phyloP scores from a whole-genome alignment of 2,113 vertebrate species.

The Grantiella picta region DNA sequence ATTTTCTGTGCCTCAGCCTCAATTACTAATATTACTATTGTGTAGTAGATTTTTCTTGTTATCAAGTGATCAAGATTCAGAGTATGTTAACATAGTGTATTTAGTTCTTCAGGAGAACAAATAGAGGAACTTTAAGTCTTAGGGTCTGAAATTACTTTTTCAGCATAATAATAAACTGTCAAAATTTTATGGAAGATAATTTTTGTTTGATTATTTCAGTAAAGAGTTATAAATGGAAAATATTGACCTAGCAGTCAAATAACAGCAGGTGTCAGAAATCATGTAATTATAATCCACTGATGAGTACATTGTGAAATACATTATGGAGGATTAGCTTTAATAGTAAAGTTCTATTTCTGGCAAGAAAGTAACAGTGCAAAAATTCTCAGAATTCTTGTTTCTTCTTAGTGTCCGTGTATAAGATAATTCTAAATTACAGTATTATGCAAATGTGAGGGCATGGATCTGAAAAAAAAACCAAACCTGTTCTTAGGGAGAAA shows the following conservation, averaged over 20 bases:
- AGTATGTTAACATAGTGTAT: background rate
- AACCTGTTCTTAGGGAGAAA: background rate
- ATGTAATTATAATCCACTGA: background rate
- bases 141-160: background rate
- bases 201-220: background rate
- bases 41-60: background rate
- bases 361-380: background rate
- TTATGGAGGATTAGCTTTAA: background rate
- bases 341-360: background rate
- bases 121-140: background rate
- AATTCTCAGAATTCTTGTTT: background rate
- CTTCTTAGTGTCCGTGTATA: background rate
- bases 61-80: background rate
- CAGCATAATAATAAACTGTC: background rate
- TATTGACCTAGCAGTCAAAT: background rate
- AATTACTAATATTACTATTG: accelerated
- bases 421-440: background rate
- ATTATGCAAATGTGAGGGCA: background rate
- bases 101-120: background rate
- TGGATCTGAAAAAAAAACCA: background rate
- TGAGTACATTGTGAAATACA: background rate
- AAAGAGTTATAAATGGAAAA: background rate
- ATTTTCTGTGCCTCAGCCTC: background rate
- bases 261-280: background rate
- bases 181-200: background rate